Evolutionary conservation across 2,113 vertebrate genomes (phyloP).

Genomic region (Donacobius atricapilla): DNA sequence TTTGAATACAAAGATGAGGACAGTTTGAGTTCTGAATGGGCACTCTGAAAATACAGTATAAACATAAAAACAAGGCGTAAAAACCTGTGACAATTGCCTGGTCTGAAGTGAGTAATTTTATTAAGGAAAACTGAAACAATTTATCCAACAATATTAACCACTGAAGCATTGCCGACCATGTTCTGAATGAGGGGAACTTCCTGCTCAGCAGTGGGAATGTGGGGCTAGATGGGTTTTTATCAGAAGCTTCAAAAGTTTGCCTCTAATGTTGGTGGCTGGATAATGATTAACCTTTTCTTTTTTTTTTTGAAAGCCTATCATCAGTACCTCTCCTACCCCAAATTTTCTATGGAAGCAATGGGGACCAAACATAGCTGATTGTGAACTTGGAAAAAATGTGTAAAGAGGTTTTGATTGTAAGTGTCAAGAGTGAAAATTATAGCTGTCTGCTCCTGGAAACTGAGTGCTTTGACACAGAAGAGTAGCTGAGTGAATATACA

Average conservation of each 20-base stretch:
- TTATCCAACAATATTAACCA: background rate
- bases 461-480: background rate
- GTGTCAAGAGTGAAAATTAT: background rate
- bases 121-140: background rate
- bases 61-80: background rate
- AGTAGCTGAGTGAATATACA: background rate
- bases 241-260: background rate
- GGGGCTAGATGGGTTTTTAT: background rate
- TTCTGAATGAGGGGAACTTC: background rate
- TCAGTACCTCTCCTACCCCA: background rate
- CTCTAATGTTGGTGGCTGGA: background rate
- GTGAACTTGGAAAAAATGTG: background rate
- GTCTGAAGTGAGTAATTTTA: background rate
- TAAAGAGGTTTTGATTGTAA: background rate
- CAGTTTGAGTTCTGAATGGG: background rate
- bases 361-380: background rate
- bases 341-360: background rate
- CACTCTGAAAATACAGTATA: background rate
- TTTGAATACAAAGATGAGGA: background rate
- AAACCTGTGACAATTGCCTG: background rate
- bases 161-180: background rate
- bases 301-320: background rate
- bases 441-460: background rate
- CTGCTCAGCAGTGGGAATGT: background rate
- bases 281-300: background rate